Conservation (phyloP, 2,888 invertebrate species). For the Perdita meconis region DNA sequence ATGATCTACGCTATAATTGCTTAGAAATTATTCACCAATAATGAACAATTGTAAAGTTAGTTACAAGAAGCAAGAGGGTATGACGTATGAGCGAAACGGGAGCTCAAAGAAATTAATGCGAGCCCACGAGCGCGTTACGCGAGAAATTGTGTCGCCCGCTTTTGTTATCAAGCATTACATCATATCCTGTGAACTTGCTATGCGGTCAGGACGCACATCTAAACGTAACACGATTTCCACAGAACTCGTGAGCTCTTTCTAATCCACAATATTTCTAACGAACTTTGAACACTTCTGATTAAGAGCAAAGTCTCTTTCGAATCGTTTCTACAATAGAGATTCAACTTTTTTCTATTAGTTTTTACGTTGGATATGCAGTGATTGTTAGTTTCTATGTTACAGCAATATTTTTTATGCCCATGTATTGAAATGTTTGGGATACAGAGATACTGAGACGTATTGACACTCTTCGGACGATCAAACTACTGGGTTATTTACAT, state of each 20-base stretch:
- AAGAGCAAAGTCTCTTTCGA: no score
- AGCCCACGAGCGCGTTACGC: conserved; percentile 13
- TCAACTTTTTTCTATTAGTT: no score
- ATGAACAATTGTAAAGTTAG: conserved; percentile 1
- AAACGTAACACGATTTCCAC: conserved; percentile 22
- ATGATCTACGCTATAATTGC: neutral
- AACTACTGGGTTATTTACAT: neutral
- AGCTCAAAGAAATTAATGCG: conserved; percentile 20
- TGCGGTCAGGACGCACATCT: conserved; percentile 32
- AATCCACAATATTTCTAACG: neutral
- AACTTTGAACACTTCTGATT: neutral
- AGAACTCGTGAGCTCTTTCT: neutral
- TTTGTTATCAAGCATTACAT: conserved; percentile 54
- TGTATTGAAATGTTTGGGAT: neutral
- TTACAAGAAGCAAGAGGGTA: neutral
- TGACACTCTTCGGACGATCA: neutral
- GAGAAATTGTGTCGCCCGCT: conserved; percentile 39
- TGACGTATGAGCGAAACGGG: neutral
- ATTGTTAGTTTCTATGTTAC: neutral
- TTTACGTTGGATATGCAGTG: no score
- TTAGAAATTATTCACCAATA: conserved; percentile 2
- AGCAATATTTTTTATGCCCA: neutral
- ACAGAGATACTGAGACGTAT: neutral
- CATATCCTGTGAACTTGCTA: conserved; percentile 51
- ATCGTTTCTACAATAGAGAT: no score